Percentiles rank a stretch among this genome's conserved stretches.
Evolutionary conservation across 2,797 vertebrate species (phyloP).

Genomic region (Pseudochirops corinnae): DNA sequence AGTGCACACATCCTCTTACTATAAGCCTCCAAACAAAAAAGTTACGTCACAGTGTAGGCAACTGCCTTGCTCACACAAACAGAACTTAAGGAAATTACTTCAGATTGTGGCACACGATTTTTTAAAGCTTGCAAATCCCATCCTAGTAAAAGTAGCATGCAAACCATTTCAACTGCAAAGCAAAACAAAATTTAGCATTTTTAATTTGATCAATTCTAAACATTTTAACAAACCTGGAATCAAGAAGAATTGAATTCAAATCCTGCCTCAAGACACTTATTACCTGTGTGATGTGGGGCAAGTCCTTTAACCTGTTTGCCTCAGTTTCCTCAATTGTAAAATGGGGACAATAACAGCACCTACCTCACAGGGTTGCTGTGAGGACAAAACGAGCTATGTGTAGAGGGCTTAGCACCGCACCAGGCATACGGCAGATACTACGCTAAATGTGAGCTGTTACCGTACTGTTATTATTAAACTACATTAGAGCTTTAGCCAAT

Average conservation of each 20-base stretch:
- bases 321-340: background rate
- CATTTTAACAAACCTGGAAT: background rate
- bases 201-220: background rate
- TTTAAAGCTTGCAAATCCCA: background rate
- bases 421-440: background rate
- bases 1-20: background rate
- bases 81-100: background rate
- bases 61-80: background rate
- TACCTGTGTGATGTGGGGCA: background rate
- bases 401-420: background rate
- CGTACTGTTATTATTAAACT: background rate
- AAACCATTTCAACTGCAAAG: background rate
- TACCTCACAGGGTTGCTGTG: background rate
- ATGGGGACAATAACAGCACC: background rate
- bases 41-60: background rate
- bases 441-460: background rate
- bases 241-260: background rate
- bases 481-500: background rate
- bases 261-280: background rate
- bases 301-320: background rate
- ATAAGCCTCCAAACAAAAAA: background rate
- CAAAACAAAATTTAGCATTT: background rate
- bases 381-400: background rate
- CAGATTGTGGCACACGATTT: background rate
- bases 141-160: background rate